Base-by-base conservation (phyloP, 2,797 vertebrate species). In the Natrix natrix region DNA sequence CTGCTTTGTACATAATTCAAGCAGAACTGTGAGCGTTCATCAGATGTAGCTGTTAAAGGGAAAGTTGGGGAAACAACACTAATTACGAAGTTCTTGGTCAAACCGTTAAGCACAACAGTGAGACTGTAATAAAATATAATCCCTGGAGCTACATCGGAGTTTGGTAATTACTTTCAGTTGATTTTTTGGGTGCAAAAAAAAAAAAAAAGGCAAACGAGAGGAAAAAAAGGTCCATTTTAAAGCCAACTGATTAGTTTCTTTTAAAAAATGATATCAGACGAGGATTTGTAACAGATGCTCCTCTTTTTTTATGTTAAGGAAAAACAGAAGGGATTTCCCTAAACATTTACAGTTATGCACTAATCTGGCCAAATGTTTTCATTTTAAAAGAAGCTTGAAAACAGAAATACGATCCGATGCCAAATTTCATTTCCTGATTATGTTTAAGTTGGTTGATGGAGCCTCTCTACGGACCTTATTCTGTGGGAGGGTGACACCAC, bases 1-100 rank as follows among this genome's bases (percentile, higher is more conserved):
- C 59, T 69, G 14, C 17, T 90, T 88, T 61, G 94, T 63, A 63
- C 28, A 63, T 69, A 63, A 4, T 0, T 22, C 63, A 32, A 93
- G 59, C 69, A 78, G 43, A 52, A 28, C 66, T 17, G 7, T 54
- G 60, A 7, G 59, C 56, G 24, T 90, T 60, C 91, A 74, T n/a
- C 26, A 52, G 56, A 93, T 95, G 26, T 63, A 92, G 91, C 66
- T 43, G n/a, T 69, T 90, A 88, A 61, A 12, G 48, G 86, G 86
- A 88, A 0, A 0, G 78, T 74, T 59, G 90, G 94, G 94, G 55
- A 83, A 16, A 0, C 11, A 95, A 93, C 78, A 94, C 43, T 59
- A 94, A 96, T 94, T 55, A 22, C 2, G 93, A 97, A 83, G 96
- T 95, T 96, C 95, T 91, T 69, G 14, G 94, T 95, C 92, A 93